These are phyloP conservation scores for Aplodontia rufa DNA, from an alignment of 2,113 vertebrate genomes.

Conservation along the genomic window DNA sequence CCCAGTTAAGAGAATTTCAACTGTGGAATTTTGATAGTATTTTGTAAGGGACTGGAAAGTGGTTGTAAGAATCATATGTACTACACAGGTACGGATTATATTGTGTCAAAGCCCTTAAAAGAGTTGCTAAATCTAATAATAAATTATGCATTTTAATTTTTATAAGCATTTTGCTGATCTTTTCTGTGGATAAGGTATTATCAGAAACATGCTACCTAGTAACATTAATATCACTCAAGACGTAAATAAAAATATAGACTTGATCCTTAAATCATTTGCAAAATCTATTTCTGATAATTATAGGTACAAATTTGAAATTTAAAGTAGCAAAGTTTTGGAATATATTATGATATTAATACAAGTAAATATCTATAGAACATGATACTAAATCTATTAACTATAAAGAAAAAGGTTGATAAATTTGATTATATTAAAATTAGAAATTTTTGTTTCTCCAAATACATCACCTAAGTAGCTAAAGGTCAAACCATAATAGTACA, in stretches of 20 bases:
- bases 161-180: neutral
- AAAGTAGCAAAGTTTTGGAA: neutral
- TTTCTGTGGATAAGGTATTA: neutral
- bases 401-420: neutral
- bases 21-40: neutral
- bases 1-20: neutral
- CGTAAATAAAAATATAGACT: neutral
- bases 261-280: neutral
- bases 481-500: neutral
- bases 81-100: neutral
- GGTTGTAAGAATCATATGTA: neutral
- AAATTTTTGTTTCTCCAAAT: neutral
- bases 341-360: neutral
- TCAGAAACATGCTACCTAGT: neutral
- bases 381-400: neutral
- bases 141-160: constrained; percentile 32
- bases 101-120: neutral
- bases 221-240: neutral
- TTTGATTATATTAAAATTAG: constrained; percentile 1
- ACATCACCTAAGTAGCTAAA: neutral
- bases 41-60: neutral
- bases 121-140: neutral
- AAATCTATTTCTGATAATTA: neutral
- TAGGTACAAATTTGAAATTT: neutral
- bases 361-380: neutral